These are phyloP conservation scores for Volucella zonaria DNA, from an alignment of 2,888 invertebrate genomes.

Conservation along the genomic window DNA sequence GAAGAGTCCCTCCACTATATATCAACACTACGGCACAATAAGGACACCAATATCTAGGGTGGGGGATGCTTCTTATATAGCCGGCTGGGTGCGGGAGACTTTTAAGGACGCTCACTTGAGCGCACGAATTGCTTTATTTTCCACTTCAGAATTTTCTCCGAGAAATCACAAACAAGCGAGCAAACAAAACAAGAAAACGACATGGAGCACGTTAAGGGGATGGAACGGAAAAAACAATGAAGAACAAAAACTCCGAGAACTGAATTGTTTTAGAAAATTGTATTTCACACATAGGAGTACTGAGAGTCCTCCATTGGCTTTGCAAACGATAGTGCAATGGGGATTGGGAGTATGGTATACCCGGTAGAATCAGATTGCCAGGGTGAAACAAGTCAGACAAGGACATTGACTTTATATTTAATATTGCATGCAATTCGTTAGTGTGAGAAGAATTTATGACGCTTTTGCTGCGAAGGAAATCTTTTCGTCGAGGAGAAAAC, in stretches of 20 bases:
- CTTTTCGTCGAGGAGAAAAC: no score
- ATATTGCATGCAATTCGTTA: conserved; percentile 35
- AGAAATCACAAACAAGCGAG: conserved; percentile 49
- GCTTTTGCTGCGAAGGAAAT: no score
- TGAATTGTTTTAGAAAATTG: conserved; percentile 23
- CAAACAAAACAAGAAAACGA: conserved; percentile 19
- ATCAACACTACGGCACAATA: conserved; percentile 42
- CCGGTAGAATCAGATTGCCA: conserved; percentile 23
- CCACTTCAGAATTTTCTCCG: conserved; percentile 35
- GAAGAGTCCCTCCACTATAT: conserved; percentile 34
- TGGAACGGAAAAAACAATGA: not conserved
- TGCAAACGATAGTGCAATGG: not conserved
- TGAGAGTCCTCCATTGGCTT: not conserved
- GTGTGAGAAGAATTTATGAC: conserved; percentile 2
- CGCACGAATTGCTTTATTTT: conserved; percentile 60
- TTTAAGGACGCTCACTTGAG: conserved; percentile 46
- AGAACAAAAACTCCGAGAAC: not conserved
- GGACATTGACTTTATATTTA: conserved; percentile 47
- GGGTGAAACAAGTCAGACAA: conserved; percentile 45
- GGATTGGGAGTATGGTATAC: not conserved
- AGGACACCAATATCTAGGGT: no score
- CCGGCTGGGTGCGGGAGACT: conserved; percentile 19
- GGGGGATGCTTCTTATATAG: not conserved
- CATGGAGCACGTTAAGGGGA: not conserved
- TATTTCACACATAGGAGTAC: conserved; percentile 36